phyloP scores from a whole-genome alignment of 2,113 vertebrate species.

The Desmodus rotundus region DNA sequence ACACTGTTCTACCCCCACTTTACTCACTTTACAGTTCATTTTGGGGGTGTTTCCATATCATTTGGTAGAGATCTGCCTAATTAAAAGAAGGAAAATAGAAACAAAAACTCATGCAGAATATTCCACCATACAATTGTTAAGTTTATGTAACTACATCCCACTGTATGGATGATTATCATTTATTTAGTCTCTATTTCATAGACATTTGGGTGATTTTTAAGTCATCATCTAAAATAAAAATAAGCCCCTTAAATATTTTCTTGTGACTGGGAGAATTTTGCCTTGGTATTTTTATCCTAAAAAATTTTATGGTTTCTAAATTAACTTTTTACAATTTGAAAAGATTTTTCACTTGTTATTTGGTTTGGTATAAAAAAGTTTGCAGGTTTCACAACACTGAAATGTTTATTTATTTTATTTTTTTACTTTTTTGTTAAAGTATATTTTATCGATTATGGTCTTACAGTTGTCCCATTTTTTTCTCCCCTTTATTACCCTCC shows the following conservation, averaged over 20 bases:
- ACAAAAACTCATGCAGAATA: background rate
- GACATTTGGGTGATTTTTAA: conserved; percentile 3
- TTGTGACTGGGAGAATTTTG: background rate
- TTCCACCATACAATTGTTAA: background rate
- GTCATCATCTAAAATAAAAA: background rate
- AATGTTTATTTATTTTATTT: background rate
- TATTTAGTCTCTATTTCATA: conserved; percentile 5
- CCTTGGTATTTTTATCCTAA: conserved; percentile 22
- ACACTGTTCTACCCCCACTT: background rate
- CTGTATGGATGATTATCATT: background rate
- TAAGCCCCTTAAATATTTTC: background rate
- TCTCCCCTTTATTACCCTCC: too few relatives aligned
- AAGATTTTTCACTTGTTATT: background rate
- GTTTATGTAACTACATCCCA: background rate
- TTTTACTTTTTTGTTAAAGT: too few relatives aligned
- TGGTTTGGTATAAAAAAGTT: background rate
- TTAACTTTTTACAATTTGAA: conserved; percentile 14
- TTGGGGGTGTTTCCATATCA: background rate
- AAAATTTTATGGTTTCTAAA: conserved; percentile 13
- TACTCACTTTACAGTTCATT: conserved; percentile 4
- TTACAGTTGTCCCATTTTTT: too few relatives aligned
- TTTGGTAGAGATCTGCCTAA: background rate
- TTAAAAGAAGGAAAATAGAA: background rate
- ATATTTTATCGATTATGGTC: too few relatives aligned
- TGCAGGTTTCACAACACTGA: background rate